These are phyloP conservation scores for Heliconius sara DNA, from an alignment of 2,888 invertebrate genomes.

Conservation along the genomic window DNA sequence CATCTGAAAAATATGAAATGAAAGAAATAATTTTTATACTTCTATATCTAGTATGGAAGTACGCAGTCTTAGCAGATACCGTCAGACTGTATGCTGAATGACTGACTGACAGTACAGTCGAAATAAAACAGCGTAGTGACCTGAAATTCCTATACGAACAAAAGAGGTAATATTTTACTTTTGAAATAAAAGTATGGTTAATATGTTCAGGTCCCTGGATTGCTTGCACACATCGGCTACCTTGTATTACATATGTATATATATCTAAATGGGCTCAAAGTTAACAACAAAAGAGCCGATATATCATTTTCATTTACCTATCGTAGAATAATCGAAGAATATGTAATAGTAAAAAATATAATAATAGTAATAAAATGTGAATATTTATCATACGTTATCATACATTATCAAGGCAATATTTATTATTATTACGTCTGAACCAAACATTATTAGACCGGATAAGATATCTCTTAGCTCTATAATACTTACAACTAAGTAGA, in stretches of 20 bases:
- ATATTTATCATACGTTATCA: background rate
- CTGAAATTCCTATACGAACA: no score
- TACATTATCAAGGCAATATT: constrained; percentile 5
- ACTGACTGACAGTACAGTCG: no score
- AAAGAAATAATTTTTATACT: background rate
- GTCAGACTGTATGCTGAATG: no score
- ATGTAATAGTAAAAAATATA: background rate
- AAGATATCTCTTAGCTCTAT: constrained; percentile 9
- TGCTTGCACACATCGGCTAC: no score
- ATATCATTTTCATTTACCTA: background rate
- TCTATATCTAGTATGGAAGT: no score
- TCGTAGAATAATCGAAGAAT: background rate
- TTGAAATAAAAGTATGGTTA: no score
- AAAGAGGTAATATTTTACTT: no score
- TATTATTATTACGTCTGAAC: constrained; percentile 8
- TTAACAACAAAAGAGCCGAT: background rate
- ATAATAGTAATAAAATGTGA: constrained; percentile 2
- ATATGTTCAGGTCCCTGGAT: no score
- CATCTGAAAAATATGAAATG: constrained; percentile 27
- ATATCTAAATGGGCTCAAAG: background rate
- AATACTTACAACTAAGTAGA: constrained; percentile 12
- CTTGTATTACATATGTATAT: no score
- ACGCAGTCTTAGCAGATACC: no score
- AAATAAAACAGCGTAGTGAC: no score
- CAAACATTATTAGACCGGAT: constrained; percentile 10